Percentiles rank a stretch among this genome's conserved stretches.
phyloP scores from a whole-genome alignment of 1,140 invertebrate species.

The Drosophila pseudoananassae region DNA sequence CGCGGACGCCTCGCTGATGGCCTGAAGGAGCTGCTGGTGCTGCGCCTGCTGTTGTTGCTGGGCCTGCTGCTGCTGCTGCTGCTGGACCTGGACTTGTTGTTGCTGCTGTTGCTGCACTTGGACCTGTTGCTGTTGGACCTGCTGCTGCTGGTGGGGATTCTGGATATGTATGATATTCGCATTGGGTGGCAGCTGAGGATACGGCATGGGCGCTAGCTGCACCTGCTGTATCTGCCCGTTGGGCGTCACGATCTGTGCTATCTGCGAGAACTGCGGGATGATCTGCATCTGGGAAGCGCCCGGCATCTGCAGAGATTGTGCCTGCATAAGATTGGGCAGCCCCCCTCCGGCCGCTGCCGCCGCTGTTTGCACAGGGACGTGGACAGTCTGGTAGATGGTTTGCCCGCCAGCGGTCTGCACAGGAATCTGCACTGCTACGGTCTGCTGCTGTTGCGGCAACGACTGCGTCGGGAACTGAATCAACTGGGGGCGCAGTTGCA shows the following conservation, averaged over 20 bases:
- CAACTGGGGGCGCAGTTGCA: constrained; percentile 89
- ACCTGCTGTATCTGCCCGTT: constrained; percentile 94
- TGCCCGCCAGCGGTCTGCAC: constrained; percentile 95
- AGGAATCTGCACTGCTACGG: constrained; percentile 96
- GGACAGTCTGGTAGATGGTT: constrained; percentile 96
- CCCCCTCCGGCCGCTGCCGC: constrained; percentile 86
- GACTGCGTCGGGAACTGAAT: constrained; percentile 87
- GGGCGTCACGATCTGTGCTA: constrained; percentile 94
- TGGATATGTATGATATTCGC: constrained; percentile 82
- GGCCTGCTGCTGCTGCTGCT: constrained; percentile 50
- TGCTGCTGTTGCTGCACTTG: constrained; percentile 81
- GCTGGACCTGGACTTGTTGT: constrained; percentile 63
- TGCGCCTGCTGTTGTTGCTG: constrained; percentile 66
- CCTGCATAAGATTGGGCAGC: constrained; percentile 84
- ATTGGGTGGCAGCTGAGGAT: constrained; percentile 84
- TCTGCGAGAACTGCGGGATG: constrained; percentile 90
- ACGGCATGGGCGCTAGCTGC: constrained; percentile 88
- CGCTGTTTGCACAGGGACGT: constrained; percentile 93
- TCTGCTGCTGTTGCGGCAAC: constrained; percentile 89
- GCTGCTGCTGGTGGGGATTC: constrained; percentile 72
- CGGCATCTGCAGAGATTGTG: constrained; percentile 70
- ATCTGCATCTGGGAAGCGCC: constrained; percentile 86
- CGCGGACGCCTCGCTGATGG: constrained; percentile 71
- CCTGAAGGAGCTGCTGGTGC: constrained; percentile 74
- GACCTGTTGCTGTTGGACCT: constrained; percentile 56